Conservation (phyloP, 2,113 vertebrate genomes). For the Campylorhamphus procurvoides region DNA sequence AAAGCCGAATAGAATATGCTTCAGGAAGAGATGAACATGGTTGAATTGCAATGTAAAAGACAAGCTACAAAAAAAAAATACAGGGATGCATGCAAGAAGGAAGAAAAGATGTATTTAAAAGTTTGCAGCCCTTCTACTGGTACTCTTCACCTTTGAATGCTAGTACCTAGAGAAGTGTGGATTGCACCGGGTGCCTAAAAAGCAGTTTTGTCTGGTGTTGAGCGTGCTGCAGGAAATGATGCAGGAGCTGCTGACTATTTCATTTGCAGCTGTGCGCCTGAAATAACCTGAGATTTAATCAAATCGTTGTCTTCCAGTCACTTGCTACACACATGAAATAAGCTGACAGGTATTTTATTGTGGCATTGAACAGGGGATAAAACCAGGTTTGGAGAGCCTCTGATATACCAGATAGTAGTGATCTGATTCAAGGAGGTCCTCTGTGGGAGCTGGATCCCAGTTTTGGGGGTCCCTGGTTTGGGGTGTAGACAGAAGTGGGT, state of each 20-base stretch:
- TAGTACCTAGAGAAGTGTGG: not conserved
- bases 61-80: not conserved
- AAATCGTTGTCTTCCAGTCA: not conserved
- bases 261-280: not conserved
- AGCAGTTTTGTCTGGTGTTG: not conserved
- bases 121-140: not conserved
- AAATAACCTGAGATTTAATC: not conserved
- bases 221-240: not conserved
- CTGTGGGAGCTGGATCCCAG: not conserved
- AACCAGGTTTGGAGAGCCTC: not conserved
- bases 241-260: not conserved
- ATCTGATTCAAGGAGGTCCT: not conserved
- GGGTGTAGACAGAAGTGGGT: not conserved
- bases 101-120: not conserved
- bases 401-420: not conserved
- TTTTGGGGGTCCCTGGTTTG: not conserved
- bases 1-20: not conserved
- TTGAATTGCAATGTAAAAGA: not conserved
- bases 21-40: not conserved
- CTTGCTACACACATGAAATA: not conserved
- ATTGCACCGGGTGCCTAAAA: not conserved
- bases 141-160: not conserved
- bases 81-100: not conserved
- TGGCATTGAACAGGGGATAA: not conserved
- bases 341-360: rapidly evolving